Percentiles rank a stretch among this genome's conserved stretches.
Evolutionary conservation across 2,113 vertebrate species (phyloP).

Genomic region (Toxostoma redivivum): DNA sequence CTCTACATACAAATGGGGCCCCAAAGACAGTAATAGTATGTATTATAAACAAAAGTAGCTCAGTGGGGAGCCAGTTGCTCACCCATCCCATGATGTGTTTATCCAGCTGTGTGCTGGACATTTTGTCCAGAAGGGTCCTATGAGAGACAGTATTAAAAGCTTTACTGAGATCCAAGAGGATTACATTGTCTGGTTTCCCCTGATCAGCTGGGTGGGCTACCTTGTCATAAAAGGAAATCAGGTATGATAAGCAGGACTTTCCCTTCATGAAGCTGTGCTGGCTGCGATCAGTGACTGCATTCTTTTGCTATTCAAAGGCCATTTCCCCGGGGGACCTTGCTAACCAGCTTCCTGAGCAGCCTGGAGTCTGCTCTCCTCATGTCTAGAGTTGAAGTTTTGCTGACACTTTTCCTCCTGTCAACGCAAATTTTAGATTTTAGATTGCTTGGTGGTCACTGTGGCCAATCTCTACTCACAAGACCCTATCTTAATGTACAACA

Average conservation of each 20-base stretch:
- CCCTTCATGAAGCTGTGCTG: neutral
- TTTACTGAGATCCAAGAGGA: neutral
- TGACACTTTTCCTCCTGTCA: neutral
- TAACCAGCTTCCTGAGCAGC: neutral
- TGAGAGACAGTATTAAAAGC: neutral
- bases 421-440: neutral
- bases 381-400: neutral
- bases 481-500: neutral
- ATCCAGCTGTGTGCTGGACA: neutral
- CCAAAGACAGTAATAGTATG: neutral
- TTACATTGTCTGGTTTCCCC: neutral
- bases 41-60: neutral
- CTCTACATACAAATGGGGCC: neutral
- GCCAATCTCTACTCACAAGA: neutral
- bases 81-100: neutral
- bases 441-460: fast-evolving
- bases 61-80: neutral
- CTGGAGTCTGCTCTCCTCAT: neutral
- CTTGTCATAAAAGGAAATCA: neutral
- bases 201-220: neutral
- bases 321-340: neutral
- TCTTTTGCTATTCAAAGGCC: neutral
- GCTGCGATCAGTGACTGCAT: neutral
- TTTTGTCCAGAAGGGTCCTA: neutral
- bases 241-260: neutral